A percentile compares a stretch with the other conserved stretches of the same genome.
These are phyloP conservation scores for Phoenicopterus ruber DNA, from an alignment of 2,113 vertebrate species.

Conservation along the genomic window DNA sequence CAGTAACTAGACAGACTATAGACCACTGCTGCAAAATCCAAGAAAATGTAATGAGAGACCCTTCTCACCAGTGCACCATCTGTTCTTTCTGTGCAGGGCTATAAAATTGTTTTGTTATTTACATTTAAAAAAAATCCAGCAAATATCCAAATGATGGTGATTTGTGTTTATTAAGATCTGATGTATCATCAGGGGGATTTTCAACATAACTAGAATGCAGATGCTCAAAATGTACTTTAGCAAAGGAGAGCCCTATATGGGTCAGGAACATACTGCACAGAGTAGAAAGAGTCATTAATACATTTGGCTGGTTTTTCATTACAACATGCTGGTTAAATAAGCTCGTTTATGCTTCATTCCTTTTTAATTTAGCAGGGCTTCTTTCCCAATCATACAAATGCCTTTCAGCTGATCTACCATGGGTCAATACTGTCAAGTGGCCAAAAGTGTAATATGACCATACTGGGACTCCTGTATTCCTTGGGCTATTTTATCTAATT, in stretches of 20 bases:
- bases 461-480: background rate
- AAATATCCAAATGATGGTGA: background rate
- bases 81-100: background rate
- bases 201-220: background rate
- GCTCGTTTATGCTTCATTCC: background rate
- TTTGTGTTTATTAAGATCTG: background rate
- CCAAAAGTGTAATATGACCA: background rate
- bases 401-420: background rate
- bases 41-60: background rate
- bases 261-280: background rate
- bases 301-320: background rate
- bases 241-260: background rate
- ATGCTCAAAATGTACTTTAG: background rate
- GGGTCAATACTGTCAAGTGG: background rate
- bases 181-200: background rate
- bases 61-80: constrained; percentile 34
- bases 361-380: background rate
- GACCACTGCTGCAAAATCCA: background rate
- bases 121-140: background rate
- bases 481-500: background rate
- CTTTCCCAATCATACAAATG: background rate
- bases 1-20: background rate
- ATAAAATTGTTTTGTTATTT: constrained; percentile 16
- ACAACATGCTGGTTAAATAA: background rate
- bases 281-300: background rate